These are phyloP conservation scores for Sylvia atricapilla DNA, from an alignment of 2,113 vertebrate species.

Conservation along the genomic window DNA sequence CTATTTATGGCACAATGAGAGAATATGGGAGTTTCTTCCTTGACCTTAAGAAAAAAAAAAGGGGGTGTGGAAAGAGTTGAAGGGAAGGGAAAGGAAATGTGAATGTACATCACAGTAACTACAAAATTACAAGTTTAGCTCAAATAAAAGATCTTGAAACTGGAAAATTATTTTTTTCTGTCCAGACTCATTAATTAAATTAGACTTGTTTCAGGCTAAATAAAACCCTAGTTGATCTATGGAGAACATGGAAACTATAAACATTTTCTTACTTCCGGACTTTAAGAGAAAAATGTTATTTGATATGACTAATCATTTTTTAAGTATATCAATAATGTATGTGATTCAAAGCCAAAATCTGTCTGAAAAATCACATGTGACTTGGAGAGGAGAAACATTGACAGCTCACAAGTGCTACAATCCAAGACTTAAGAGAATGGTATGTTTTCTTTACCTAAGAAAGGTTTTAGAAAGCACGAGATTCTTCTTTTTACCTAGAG, in stretches of 20 bases:
- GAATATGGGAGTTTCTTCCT: not conserved
- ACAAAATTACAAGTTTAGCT: not conserved
- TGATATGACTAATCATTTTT: not conserved
- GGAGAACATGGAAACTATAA: not conserved
- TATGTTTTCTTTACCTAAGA: not conserved
- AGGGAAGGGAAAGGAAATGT: not conserved
- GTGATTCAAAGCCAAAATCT: not conserved
- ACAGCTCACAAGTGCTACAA: not conserved
- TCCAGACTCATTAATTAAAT: not conserved
- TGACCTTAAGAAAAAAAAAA: not conserved
- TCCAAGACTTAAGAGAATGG: not conserved
- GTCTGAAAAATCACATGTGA: not conserved
- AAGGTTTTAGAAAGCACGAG: not conserved
- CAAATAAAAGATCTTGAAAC: not conserved
- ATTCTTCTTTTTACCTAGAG: not conserved
- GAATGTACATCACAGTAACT: not conserved
- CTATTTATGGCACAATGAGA: not conserved
- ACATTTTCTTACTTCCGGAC: not conserved
- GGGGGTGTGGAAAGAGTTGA: fast-evolving
- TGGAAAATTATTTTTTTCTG: not conserved
- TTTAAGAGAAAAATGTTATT: not conserved
- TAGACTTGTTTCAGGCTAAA: not conserved
- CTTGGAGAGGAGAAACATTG: not conserved
- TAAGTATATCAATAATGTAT: not conserved
- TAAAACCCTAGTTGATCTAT: not conserved